A percentile compares a stretch with the other conserved stretches of the same genome.
These are phyloP conservation scores for Apaloderma vittatum DNA, from an alignment of 2,113 vertebrate species.

Conservation along the genomic window DNA sequence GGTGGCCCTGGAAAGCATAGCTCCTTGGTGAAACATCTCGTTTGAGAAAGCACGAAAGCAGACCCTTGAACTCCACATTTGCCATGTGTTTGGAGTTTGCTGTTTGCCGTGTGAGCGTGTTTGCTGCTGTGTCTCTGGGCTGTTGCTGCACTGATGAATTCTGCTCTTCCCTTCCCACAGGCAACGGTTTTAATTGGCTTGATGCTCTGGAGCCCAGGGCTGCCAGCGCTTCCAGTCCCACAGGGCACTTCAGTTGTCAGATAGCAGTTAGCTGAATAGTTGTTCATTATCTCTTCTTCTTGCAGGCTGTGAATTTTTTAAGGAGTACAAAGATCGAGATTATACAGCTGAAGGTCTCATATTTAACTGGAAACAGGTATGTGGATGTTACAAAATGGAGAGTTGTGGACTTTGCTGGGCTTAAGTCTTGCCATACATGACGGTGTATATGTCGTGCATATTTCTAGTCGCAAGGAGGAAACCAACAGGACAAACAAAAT, in stretches of 20 bases:
- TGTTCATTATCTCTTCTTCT: slow-evolving; percentile 54
- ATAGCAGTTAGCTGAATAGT: neutral
- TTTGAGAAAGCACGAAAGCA: neutral
- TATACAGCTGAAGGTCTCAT: slow-evolving; percentile 96
- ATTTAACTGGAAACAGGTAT: slow-evolving; percentile 99
- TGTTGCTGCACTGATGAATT: neutral
- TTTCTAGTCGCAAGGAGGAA: neutral
- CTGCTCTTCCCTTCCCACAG: slow-evolving; percentile 21
- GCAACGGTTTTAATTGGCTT: slow-evolving; percentile 27
- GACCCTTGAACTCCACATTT: neutral
- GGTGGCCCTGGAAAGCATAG: neutral
- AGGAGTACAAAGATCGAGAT: slow-evolving; percentile 96
- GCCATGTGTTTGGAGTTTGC: neutral
- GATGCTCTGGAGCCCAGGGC: neutral
- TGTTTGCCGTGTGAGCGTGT: neutral
- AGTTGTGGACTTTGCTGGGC: neutral
- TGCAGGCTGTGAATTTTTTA: slow-evolving; percentile 99
- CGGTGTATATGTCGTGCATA: neutral
- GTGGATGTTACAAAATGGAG: neutral
- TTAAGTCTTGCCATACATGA: neutral
- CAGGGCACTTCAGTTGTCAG: neutral
- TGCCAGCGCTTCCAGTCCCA: slow-evolving; percentile 14
- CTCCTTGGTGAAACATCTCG: neutral
- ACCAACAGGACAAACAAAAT: neutral
- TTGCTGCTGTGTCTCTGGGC: neutral